phyloP scores from a whole-genome alignment of 2,113 vertebrate genomes.

The Muntiacus reevesi region DNA sequence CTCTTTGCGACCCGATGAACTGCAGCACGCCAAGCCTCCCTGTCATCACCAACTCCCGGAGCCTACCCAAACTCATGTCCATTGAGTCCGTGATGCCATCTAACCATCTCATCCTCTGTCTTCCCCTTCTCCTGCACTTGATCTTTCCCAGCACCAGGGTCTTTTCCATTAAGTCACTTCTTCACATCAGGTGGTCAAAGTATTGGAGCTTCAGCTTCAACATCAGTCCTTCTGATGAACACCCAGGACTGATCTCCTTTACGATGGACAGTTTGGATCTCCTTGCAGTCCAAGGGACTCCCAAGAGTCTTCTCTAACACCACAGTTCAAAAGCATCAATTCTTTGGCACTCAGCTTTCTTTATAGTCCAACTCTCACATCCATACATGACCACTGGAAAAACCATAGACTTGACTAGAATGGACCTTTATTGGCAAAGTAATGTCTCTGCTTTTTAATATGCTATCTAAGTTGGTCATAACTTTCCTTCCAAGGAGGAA shows the following conservation, averaged over 20 bases:
- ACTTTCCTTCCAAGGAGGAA: not conserved
- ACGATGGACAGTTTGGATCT: not conserved
- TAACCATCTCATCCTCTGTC: not conserved
- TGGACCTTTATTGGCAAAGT: not conserved
- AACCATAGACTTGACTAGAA: not conserved
- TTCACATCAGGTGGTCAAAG: not conserved
- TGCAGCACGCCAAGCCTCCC: not conserved
- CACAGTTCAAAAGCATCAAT: not conserved
- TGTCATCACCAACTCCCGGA: not conserved
- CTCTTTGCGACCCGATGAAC: not conserved
- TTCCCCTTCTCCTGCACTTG: not conserved
- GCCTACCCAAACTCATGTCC: not conserved
- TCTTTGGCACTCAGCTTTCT: fast-evolving
- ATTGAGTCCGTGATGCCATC: not conserved
- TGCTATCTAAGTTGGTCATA: not conserved
- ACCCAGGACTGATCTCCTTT: not conserved
- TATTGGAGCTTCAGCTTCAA: not conserved
- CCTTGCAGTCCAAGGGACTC: not conserved
- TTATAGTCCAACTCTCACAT: not conserved
- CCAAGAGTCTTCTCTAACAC: not conserved
- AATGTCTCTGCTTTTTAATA: not conserved
- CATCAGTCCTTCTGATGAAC: not conserved
- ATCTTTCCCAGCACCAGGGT: not conserved
- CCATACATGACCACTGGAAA: not conserved
- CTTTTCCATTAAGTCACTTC: not conserved